phyloP scores from a whole-genome alignment of 1,140 invertebrate species.

The Thaumatotibia leucotreta region DNA sequence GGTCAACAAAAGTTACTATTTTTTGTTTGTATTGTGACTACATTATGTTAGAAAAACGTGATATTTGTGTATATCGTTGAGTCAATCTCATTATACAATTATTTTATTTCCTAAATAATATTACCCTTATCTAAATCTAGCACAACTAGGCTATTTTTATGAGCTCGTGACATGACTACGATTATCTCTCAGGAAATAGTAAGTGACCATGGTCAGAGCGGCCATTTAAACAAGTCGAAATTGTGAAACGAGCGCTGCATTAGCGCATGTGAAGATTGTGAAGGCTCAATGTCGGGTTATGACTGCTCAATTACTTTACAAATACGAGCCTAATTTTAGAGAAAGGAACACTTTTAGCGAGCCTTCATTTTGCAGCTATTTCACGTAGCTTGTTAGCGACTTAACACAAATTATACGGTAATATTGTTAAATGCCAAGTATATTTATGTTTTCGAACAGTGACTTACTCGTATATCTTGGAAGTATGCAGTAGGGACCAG shows the following conservation, averaged over 20 bases:
- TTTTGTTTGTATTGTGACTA: too few species aligned
- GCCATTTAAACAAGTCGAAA: neutral
- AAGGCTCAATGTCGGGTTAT: conserved; percentile 15
- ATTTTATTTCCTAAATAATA: too few species aligned
- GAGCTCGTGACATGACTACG: too few species aligned
- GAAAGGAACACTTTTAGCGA: conserved; percentile 14
- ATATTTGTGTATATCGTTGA: too few species aligned
- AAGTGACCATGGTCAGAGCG: neutral
- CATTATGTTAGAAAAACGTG: too few species aligned
- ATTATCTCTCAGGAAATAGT: neutral
- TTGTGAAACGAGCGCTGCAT: conserved; percentile 16
- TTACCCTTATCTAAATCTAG: too few species aligned
- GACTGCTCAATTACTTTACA: conserved; percentile 26
- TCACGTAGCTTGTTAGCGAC: conserved; percentile 22
- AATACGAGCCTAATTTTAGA: conserved; percentile 14
- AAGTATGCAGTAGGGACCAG: conserved; percentile 34
- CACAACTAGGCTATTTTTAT: too few species aligned
- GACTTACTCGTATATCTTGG: neutral
- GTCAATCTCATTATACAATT: too few species aligned
- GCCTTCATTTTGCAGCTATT: conserved; percentile 20
- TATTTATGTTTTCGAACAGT: neutral
- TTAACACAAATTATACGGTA: neutral
- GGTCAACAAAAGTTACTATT: too few species aligned
- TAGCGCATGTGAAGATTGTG: conserved; percentile 13
- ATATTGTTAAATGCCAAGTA: neutral